These are phyloP conservation scores for Sinocyclocheilus rhinocerous DNA, from an alignment of 2,113 vertebrate species.

Conservation along the genomic window DNA sequence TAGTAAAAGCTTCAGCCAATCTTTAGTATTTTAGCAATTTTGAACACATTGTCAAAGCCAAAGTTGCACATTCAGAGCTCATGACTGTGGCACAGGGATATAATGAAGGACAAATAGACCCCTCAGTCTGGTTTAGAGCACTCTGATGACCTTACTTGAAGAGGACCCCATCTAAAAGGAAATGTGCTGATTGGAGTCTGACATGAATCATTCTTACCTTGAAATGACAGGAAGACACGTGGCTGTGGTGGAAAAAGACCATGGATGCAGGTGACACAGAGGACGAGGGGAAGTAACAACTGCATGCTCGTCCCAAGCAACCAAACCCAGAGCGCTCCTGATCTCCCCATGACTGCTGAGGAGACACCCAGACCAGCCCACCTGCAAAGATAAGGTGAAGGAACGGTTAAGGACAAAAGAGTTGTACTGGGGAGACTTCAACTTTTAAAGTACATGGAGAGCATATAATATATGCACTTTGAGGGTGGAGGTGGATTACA, in stretches of 20 bases:
- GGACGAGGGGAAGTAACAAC: conserved; percentile 56
- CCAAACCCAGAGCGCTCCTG: conserved; percentile 58
- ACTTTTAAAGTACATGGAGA: background rate
- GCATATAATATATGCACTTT: background rate
- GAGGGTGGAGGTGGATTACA: background rate
- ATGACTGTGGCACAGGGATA: background rate
- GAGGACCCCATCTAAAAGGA: background rate
- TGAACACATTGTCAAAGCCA: background rate
- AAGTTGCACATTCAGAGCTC: background rate
- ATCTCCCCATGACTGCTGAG: conserved; percentile 66
- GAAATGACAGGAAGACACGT: conserved; percentile 75
- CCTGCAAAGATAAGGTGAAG: conserved; percentile 48
- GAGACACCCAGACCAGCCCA: conserved; percentile 41
- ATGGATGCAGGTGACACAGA: conserved; percentile 60
- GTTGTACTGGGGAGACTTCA: background rate
- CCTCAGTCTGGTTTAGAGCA: background rate
- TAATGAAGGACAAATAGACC: background rate
- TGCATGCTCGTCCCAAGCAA: conserved; percentile 53
- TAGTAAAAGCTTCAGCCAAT: background rate
- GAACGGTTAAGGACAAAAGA: background rate
- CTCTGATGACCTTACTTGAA: conserved; percentile 5
- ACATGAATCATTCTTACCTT: conserved; percentile 64
- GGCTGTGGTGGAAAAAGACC: conserved; percentile 70
- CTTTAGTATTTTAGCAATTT: background rate
- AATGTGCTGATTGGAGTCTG: background rate